Conservation (phyloP, 2,888 invertebrate genomes). For the Schrankia costaestrigalis region DNA sequence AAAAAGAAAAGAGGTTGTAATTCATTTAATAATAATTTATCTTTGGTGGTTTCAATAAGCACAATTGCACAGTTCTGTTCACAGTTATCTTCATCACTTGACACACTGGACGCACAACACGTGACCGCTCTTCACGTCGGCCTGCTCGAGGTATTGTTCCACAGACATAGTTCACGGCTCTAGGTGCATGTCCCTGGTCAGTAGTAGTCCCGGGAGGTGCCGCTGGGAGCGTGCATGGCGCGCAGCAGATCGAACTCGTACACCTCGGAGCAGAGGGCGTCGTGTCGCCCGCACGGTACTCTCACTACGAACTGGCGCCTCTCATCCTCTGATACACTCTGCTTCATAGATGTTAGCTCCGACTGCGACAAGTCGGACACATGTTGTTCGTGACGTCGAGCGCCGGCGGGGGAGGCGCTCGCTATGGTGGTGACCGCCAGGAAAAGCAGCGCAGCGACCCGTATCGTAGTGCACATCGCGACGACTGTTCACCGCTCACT, state of each 20-base stretch:
- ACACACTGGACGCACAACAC: too few relatives aligned
- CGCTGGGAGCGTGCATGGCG: too few relatives aligned
- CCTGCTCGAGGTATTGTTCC: too few relatives aligned
- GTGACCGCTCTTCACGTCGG: too few relatives aligned
- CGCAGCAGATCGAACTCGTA: constrained; percentile 36
- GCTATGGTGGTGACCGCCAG: constrained; percentile 11
- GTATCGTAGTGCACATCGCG: constrained; percentile 11
- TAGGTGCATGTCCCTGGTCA: too few relatives aligned
- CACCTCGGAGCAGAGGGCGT: constrained; percentile 17
- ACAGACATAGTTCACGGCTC: too few relatives aligned
- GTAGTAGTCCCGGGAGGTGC: too few relatives aligned
- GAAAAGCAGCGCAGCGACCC: constrained; percentile 14
- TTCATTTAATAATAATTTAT: too few relatives aligned
- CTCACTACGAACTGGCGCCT: constrained; percentile 26
- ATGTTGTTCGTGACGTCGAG: not conserved
- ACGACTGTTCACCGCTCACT: not conserved
- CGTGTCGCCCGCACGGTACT: constrained; percentile 18
- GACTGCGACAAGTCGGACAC: not conserved
- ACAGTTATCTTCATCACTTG: too few relatives aligned
- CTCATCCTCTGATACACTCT: constrained; percentile 3
- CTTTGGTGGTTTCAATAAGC: too few relatives aligned
- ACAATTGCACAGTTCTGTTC: too few relatives aligned
- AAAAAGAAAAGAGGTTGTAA: too few relatives aligned
- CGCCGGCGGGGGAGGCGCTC: constrained; percentile 5
- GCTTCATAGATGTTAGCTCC: constrained; percentile 8